Base-by-base conservation (phyloP, 2,888 invertebrate species). In the Molorchus minor region DNA sequence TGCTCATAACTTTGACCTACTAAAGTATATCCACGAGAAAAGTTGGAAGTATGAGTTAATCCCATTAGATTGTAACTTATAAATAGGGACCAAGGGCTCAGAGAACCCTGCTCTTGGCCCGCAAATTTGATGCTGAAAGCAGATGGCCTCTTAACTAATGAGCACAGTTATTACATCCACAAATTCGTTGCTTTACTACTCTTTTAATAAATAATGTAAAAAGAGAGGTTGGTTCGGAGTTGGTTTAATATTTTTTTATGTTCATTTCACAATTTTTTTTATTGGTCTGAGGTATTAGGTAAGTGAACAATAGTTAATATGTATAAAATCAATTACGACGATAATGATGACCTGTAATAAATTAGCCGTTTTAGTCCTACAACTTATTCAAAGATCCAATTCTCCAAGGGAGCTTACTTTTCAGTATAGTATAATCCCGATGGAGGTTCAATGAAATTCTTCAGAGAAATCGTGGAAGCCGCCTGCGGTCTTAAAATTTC, bases 401-500 rank as follows among this genome's bases (percentile, higher is more conserved):
- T 52, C 52, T 25, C 25, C 5, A 25, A 25, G 25, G n/a, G n/a
- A n/a, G n/a, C 20, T 35, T 35, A 16, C 29, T 19, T 29, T 21
- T 30, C 52, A 52, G 41, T 30, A 40, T 17, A 30, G 30, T 19
- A 30, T 41, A 52, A 52, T 52, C 52, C 5, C 41, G 38, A 5
- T 13, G 25, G 20, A 15, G 29, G 13, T 19, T 29, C 13, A 41
- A 41, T 52, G 30, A 52, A 41, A 52, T 52, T 46, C 46, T 40
- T 41, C 21, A 2, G 45, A 35, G 56, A 49, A 40, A 61, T 63
- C 62, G 61, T 57, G 63, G 51, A 69, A 59, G 59, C 55, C 49
- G 62, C 64, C 58, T 38, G 16, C 57, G 56, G 60, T 53, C 55
- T 62, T 60, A 65, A 69, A 71, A 70, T 68, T 70, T 70, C 69